Percentiles rank a stretch among this genome's conserved stretches.
Evolutionary conservation across 2,797 vertebrate species (phyloP).

Genomic region (Erithacus rubecula): DNA sequence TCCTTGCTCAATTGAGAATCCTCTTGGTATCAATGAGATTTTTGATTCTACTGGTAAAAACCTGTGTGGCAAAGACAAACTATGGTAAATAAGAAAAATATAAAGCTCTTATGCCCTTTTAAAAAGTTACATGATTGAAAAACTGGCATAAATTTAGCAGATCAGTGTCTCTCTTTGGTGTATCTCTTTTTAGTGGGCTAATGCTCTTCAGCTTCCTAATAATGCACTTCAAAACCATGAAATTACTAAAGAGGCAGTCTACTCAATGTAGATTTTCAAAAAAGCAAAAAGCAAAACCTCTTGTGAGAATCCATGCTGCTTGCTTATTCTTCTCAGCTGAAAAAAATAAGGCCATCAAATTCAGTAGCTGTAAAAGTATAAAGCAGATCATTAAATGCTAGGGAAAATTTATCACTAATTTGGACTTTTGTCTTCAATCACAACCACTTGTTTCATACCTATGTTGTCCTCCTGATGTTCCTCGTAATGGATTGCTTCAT

Average conservation of each 20-base stretch:
- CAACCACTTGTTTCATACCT: not conserved
- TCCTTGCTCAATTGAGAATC: slow-evolving; percentile 80
- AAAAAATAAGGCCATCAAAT: not conserved
- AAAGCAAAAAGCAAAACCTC: accelerated
- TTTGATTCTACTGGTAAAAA: slow-evolving; percentile 76
- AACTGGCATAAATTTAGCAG: not conserved
- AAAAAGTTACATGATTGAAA: not conserved
- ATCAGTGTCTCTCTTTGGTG: not conserved
- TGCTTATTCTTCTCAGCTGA: not conserved
- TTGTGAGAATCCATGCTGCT: not conserved
- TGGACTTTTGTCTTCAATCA: not conserved
- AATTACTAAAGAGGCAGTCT: not conserved
- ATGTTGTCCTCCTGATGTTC: not conserved
- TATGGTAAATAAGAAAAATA: slow-evolving; percentile 75
- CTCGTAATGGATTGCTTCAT: not conserved
- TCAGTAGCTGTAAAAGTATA: not conserved
- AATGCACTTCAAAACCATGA: not conserved
- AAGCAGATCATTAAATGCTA: not conserved
- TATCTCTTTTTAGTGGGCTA: not conserved
- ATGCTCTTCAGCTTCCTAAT: not conserved
- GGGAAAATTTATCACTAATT: not conserved
- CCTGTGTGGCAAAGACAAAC: slow-evolving; percentile 75
- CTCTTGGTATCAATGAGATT: slow-evolving; percentile 78
- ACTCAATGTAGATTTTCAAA: not conserved
- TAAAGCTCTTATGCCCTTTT: not conserved